phyloP scores from a whole-genome alignment of 2,888 invertebrate genomes.

The Nomada lathburiana region DNA sequence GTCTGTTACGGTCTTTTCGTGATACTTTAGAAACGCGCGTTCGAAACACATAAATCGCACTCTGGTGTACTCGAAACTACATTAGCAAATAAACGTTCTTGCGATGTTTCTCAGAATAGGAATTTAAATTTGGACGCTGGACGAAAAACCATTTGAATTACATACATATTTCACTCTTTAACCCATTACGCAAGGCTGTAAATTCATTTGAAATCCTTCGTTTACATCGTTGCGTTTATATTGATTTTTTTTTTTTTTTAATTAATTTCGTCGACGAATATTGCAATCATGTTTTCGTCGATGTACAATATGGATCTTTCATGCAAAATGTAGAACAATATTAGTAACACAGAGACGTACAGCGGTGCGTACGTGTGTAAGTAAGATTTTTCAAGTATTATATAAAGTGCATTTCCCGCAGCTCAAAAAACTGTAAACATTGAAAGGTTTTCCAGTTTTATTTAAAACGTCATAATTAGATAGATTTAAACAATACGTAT shows the following conservation, averaged over 20 bases:
- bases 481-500: no score
- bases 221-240: not conserved
- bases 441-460: no score
- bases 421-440: no score
- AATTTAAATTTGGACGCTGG: conserved; percentile 14
- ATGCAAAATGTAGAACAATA: no score
- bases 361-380: no score
- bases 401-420: no score
- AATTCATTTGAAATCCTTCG: not conserved
- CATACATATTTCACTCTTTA: not conserved
- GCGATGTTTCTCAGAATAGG: conserved; percentile 24
- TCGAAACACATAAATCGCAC: conserved; percentile 49
- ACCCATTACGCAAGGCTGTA: not conserved
- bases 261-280: no score
- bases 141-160: conserved; percentile 11
- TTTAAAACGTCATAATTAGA: no score
- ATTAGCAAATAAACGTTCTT: conserved; percentile 47
- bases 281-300: no score
- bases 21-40: conserved; percentile 35
- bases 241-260: not conserved
- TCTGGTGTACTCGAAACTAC: conserved; percentile 31
- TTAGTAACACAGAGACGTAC: no score
- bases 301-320: no score
- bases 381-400: no score
- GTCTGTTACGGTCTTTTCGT: conserved; percentile 35